Conservation (phyloP, 2,888 invertebrate species). For the Pseudanteris insignis region DNA sequence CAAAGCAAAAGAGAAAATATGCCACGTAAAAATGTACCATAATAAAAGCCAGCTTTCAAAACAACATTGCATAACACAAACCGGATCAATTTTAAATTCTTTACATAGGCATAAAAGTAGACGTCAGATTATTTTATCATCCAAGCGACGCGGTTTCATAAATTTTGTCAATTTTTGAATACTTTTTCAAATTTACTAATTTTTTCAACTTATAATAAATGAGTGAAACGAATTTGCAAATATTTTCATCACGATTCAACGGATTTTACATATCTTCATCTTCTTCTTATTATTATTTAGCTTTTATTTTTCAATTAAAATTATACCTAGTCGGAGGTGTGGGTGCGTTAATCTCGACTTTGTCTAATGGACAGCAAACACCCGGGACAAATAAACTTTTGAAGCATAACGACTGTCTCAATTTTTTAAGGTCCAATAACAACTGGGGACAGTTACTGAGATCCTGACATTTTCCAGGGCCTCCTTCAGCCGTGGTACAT, state of each 20-base stretch:
- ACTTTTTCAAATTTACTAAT: too few relatives aligned
- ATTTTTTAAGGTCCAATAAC: conserved; percentile 80
- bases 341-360: conserved; percentile 51
- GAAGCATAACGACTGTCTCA: conserved; percentile 88
- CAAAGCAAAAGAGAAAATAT: conserved; percentile 2
- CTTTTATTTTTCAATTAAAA: too few relatives aligned
- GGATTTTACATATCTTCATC: too few relatives aligned
- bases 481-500: conserved; percentile 85
- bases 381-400: conserved; percentile 92
- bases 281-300: too few relatives aligned
- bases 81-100: too few relatives aligned
- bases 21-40: not conserved
- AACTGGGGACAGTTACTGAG: conserved; percentile 88
- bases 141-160: too few relatives aligned
- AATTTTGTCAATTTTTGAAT: too few relatives aligned
- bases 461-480: conserved; percentile 84
- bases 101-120: too few relatives aligned
- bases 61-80: conserved; percentile 3
- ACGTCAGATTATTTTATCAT: too few relatives aligned
- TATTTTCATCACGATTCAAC: too few relatives aligned
- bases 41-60: conserved; percentile 8
- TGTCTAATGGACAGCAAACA: conserved; percentile 81
- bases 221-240: too few relatives aligned
- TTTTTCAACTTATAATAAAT: too few relatives aligned
- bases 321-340: conserved; percentile 61